Evolutionary conservation across 2,888 invertebrate genomes (phyloP).

Genomic region (Octodonta nipae): DNA sequence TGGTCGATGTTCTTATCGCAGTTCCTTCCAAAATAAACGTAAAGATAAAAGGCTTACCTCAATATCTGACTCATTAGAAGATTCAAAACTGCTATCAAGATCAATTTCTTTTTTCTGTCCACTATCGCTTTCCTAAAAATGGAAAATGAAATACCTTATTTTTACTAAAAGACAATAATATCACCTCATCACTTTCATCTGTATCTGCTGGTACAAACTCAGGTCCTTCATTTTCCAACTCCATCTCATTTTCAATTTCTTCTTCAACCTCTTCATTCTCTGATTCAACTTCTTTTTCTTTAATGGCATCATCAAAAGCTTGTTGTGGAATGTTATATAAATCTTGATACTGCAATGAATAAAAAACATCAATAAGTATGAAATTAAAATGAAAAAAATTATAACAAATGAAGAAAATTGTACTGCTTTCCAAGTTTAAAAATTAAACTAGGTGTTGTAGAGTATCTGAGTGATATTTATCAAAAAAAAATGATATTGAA

Average conservation of each 20-base stretch:
- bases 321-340: constrained; percentile 95
- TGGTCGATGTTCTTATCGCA: too few relatives aligned
- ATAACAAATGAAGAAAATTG: too few relatives aligned
- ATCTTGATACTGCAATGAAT: constrained; percentile 71
- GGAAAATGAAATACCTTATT: constrained; percentile 7
- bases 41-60: constrained; percentile 58
- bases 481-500: too few relatives aligned
- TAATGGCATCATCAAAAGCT: constrained; percentile 86
- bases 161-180: neutral
- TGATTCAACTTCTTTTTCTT: constrained; percentile 61
- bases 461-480: too few relatives aligned
- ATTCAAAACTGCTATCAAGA: constrained; percentile 56
- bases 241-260: constrained; percentile 50
- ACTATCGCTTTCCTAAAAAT: constrained; percentile 54
- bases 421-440: too few relatives aligned
- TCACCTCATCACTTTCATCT: constrained; percentile 30
- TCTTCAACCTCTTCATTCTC: constrained; percentile 46
- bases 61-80: constrained; percentile 64
- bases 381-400: too few relatives aligned
- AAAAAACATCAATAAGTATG: too few relatives aligned
- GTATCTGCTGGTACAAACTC: constrained; percentile 64
- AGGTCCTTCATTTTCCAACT: constrained; percentile 45
- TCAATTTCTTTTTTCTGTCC: constrained; percentile 49
- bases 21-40: too few relatives aligned
- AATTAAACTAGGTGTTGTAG: too few relatives aligned